These are phyloP conservation scores for Drosophila fuyamai DNA, from an alignment of 1,140 invertebrate genomes.

Conservation along the genomic window DNA sequence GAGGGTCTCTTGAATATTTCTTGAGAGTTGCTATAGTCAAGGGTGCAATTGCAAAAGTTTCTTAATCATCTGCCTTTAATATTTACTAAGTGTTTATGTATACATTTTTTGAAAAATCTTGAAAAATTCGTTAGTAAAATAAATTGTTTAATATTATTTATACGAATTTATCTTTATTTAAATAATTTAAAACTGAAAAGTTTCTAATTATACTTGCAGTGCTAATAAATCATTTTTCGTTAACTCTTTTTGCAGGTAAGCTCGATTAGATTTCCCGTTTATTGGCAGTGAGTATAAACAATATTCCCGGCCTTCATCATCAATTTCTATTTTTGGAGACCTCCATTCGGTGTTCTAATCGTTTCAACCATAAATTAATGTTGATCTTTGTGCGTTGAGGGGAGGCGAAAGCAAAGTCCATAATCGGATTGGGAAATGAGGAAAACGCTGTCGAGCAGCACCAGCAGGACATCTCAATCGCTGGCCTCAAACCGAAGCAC, in stretches of 20 bases:
- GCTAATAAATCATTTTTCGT: slow-evolving; percentile 23
- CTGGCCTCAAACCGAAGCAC: slow-evolving; percentile 60
- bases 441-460: slow-evolving; percentile 39
- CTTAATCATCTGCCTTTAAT: background rate
- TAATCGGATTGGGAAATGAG: slow-evolving; percentile 71
- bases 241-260: slow-evolving; percentile 61
- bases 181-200: background rate
- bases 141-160: no score
- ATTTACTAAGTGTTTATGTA: background rate
- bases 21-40: no score
- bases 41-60: no score
- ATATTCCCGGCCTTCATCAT: slow-evolving; percentile 26
- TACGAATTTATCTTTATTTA: background rate
- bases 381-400: slow-evolving; percentile 54
- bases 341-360: slow-evolving; percentile 54
- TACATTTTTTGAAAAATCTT: background rate
- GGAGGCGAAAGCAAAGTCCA: slow-evolving; percentile 51
- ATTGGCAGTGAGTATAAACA: slow-evolving; percentile 27
- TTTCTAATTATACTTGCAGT: background rate
- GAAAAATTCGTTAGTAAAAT: no score
- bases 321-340: slow-evolving; percentile 57
- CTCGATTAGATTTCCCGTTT: slow-evolving; percentile 54
- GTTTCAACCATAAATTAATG: slow-evolving; percentile 76
- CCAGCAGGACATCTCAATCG: slow-evolving; percentile 81
- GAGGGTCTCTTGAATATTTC: background rate